These are phyloP conservation scores for Butorides virescens DNA, from an alignment of 2,113 vertebrate species.

Conservation along the genomic window DNA sequence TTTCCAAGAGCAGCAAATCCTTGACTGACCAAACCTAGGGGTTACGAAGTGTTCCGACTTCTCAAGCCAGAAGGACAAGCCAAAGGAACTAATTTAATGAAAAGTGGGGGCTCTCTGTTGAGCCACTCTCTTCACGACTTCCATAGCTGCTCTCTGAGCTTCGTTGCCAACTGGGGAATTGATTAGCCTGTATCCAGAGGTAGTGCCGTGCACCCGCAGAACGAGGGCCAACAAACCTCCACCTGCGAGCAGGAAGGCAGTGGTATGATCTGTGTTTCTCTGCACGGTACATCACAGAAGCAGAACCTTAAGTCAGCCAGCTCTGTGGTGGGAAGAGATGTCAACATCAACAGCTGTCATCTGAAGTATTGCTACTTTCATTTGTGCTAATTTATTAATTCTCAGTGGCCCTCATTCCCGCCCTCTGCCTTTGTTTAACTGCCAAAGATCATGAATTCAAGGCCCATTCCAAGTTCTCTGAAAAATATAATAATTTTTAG, in stretches of 20 bases:
- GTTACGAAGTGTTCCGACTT: not conserved
- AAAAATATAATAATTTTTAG: not conserved
- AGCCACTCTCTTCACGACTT: not conserved
- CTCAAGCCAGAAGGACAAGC: not conserved
- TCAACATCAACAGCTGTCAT: rapidly evolving
- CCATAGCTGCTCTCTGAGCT: not conserved
- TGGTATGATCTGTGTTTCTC: not conserved
- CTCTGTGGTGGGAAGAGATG: not conserved
- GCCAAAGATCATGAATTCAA: not conserved
- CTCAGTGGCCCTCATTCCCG: not conserved
- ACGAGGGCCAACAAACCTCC: not conserved
- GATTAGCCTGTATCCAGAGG: not conserved
- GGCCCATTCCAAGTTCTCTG: not conserved
- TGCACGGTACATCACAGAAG: not conserved
- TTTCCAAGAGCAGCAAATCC: not conserved
- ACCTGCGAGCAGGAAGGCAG: not conserved
- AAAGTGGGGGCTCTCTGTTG: not conserved
- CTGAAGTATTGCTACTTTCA: not conserved
- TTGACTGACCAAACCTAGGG: not conserved
- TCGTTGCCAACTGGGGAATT: not conserved
- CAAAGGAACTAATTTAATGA: not conserved
- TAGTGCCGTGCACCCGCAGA: not conserved
- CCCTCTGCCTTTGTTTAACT: not conserved
- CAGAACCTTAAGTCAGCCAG: not conserved
- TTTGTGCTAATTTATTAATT: not conserved